Evolutionary conservation across 2,797 vertebrate species (phyloP), one percentile per base, ranked within the genome.

Genomic region (Labroides dimidiatus): DNA sequence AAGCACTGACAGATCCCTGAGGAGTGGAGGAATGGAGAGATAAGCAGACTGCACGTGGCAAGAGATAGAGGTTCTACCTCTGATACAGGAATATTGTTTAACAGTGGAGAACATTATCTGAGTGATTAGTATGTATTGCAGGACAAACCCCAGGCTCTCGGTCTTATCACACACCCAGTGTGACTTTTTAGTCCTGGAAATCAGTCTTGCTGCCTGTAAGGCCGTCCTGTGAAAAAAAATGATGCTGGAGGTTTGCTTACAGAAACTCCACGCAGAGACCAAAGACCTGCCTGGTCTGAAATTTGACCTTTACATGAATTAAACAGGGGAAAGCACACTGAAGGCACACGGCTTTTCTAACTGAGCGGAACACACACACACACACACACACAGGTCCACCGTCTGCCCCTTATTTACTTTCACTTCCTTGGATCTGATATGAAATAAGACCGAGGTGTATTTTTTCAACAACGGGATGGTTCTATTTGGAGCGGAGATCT

Each of bases 221-320:
- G 74, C 68, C 23, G 37, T 72, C 76, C 66, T 65, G 71, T 72
- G 43, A 82, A 62, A 61, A 88, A 77, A 88, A 77, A 77, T 44
- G 2, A 85, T 73, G 65, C 52, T 54, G 48, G 58, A 54, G 77
- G 52, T 89, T 86, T 79, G 63, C 71, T 85, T 54, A 73, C 72
- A 76, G 75, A 74, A 70, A 75, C 65, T 30, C 70, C 80, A 84
- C 53, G 68, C 67, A 69, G 79, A 81, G 78, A 85, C 72, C 60
- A 85, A 75, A 76, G 71, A 65, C 33, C 4, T 17, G 62, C 58
- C 13, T 70, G 68, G 48, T 77, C 49, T 73, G 60, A 74, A 77
- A 72, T 62, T 27, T 89, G 81, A 90, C 85, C 82, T 89, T 75
- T 78, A 60, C 63, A 87, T 84, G 71, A 85, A 84, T 84, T 79